These are phyloP conservation scores for Rafetus swinhoei DNA, from an alignment of 2,113 vertebrate genomes.

Conservation along the genomic window DNA sequence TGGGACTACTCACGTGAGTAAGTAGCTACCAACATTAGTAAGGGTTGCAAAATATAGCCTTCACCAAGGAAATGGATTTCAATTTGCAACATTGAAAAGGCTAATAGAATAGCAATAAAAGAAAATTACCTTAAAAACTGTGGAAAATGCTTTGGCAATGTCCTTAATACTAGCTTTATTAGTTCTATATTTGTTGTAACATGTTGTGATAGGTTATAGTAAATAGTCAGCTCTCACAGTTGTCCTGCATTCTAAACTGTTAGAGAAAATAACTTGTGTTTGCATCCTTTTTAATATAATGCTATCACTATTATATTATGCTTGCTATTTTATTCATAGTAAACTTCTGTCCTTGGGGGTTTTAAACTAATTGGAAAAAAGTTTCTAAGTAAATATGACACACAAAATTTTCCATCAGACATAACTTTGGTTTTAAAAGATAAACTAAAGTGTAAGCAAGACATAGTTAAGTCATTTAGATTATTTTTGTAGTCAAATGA, in stretches of 20 bases:
- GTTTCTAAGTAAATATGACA: not conserved
- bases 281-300: not conserved
- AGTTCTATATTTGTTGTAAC: not conserved
- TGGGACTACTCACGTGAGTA: not conserved
- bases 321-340: not conserved
- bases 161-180: not conserved
- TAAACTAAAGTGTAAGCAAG: not conserved
- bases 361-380: not conserved
- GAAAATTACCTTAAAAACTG: not conserved
- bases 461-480: not conserved
- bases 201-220: not conserved
- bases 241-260: not conserved
- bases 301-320: not conserved
- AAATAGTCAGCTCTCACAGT: not conserved
- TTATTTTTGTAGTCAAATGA: not conserved
- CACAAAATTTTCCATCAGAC: not conserved
- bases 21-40: not conserved
- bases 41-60: not conserved
- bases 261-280: not conserved
- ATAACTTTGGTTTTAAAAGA: not conserved
- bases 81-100: not conserved
- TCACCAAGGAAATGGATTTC: not conserved
- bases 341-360: not conserved
- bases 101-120: not conserved
- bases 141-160: not conserved